Evolutionary conservation across 2,888 invertebrate genomes (phyloP).

Genomic region (Netelia melanura): DNA sequence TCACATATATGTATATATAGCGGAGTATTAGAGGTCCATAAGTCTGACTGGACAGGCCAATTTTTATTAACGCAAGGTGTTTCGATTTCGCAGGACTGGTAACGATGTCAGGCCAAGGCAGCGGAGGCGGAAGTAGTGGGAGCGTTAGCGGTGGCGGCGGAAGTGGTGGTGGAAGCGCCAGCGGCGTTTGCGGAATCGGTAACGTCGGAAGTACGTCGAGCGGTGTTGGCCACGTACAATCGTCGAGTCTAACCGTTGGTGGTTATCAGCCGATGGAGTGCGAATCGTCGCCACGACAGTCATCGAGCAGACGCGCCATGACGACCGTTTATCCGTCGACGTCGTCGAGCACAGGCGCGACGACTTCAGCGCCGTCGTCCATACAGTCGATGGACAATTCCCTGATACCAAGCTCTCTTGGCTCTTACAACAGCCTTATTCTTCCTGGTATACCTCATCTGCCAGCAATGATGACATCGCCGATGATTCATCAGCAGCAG

Average conservation of each 20-base stretch:
- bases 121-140: constrained; percentile 72
- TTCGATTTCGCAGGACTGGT: constrained; percentile 82
- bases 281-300: constrained; percentile 88
- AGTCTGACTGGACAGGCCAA: constrained; percentile 55
- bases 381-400: constrained; percentile 82
- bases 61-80: constrained; percentile 63
- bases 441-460: constrained; percentile 84
- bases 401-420: constrained; percentile 85
- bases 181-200: constrained; percentile 78
- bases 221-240: constrained; percentile 73
- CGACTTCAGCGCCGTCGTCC: constrained; percentile 80
- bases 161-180: constrained; percentile 75
- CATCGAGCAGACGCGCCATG: constrained; percentile 79
- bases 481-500: constrained; percentile 81
- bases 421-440: constrained; percentile 84
- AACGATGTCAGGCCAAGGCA: constrained; percentile 84
- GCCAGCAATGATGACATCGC: constrained; percentile 82
- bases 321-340: constrained; percentile 77
- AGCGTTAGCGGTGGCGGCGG: constrained; percentile 71
- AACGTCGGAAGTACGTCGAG: constrained; percentile 75
- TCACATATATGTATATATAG: constrained; percentile 22
- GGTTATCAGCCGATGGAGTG: constrained; percentile 91
- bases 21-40: constrained; percentile 43
- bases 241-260: constrained; percentile 80
- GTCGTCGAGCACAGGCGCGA: constrained; percentile 59